Percentiles rank a stretch among this genome's conserved stretches.
These are phyloP conservation scores for Drosophila histrio DNA, from an alignment of 2,888 invertebrate genomes.

Conservation along the genomic window DNA sequence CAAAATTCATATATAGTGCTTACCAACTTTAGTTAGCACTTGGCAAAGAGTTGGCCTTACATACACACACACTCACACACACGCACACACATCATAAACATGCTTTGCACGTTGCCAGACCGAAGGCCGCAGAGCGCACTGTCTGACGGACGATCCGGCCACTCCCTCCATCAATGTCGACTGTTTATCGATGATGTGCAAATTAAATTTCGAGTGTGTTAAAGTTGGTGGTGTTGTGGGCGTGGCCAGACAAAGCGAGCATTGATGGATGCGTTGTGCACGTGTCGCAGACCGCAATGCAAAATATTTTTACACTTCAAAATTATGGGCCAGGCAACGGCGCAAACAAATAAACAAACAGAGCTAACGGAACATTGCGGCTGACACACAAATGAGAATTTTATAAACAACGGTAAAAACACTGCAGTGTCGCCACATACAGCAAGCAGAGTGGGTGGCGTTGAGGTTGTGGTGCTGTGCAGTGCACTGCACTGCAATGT, in stretches of 20 bases:
- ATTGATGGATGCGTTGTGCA: slow-evolving; percentile 71
- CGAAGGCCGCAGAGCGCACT: not conserved
- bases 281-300: slow-evolving; percentile 71
- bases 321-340: slow-evolving; percentile 54
- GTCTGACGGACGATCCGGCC: not conserved
- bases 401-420: slow-evolving; percentile 54
- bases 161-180: slow-evolving; percentile 34
- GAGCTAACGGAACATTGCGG: slow-evolving; percentile 56
- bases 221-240: slow-evolving; percentile 1
- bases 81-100: slow-evolving; percentile 37
- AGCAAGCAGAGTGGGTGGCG: not conserved
- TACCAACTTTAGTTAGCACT: slow-evolving; percentile 47
- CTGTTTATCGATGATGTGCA: slow-evolving; percentile 76
- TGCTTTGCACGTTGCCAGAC: slow-evolving; percentile 28
- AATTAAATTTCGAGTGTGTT: slow-evolving; percentile 64
- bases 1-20: slow-evolving; percentile 51
- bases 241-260: slow-evolving; percentile 22
- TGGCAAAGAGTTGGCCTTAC: slow-evolving; percentile 23
- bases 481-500: not conserved
- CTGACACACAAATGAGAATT: slow-evolving; percentile 59
- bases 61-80: slow-evolving; percentile 14
- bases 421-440: slow-evolving; percentile 19
- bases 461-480: slow-evolving; percentile 6
- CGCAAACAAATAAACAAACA: slow-evolving; percentile 63
- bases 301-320: slow-evolving; percentile 72